Base-by-base conservation (phyloP, 2,113 vertebrate species). In the Heterochromis multidens region DNA sequence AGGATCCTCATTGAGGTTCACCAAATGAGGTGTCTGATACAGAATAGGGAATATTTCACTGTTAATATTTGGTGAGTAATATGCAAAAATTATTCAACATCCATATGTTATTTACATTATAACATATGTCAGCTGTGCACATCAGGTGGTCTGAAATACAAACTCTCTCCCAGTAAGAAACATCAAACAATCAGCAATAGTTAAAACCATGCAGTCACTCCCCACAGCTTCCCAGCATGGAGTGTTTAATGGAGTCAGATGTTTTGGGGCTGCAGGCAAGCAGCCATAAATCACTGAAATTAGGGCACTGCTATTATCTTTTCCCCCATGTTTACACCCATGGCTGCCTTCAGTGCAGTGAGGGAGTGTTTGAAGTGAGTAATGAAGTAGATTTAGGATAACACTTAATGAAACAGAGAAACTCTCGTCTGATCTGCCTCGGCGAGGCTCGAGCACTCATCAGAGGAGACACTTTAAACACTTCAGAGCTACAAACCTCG, bases 1-100 rank as follows among this genome's bases (percentile, higher is more conserved):
- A 0, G 99, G 99, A 86, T 99, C 99, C 91, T 99, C 99, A 0
- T 99, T 99, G 56, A 99, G 96, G 92, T 99, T 99, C 93, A 99
- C 99, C 46, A 99, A 95, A 89, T 99, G 99, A 0, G 99, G 99
- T 0, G 99, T 99, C 99, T 99, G 88, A 72, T 52, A 84, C 40
- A 90, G 25, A 87, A 80, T 1, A 56, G 77, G 13, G 16, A 87
- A 60, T 10, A 1, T 77, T 84, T 86, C 58, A 88, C 21, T 54
- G 25, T 57, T 40, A 37, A 61, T 62, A 79, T 67, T 33, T 13
- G 11, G 43, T 29, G 2, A 57, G 27, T 31, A 27, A 59, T 57
- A 67, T 23, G 62, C 35, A 74, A 16, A 23, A 79, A 43, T 65
- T 8, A 40, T 70, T 82, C 23, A 77, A 16, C 37, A 61, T 12